Percentiles rank a stretch among this genome's conserved stretches.
Conservation (phyloP, 1,140 invertebrate genomes). For the Thrips palmi region DNA sequence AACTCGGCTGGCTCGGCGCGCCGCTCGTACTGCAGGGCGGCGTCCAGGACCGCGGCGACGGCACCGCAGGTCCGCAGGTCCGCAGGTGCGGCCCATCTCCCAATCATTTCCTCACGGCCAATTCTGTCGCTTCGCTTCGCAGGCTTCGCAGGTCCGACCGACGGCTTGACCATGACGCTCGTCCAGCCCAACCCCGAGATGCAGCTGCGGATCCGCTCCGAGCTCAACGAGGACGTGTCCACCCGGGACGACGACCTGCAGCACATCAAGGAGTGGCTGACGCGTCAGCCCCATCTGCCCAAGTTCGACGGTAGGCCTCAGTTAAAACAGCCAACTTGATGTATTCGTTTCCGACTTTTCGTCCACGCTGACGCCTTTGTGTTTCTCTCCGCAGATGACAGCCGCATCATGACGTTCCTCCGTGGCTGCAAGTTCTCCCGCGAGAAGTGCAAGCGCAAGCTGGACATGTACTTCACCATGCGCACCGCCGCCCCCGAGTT, state of each 20-base stretch:
- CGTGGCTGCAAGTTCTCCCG: slow-evolving; percentile 67
- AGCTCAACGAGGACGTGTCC: slow-evolving; percentile 56
- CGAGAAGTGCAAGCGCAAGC: slow-evolving; percentile 60
- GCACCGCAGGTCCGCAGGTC: too few species aligned
- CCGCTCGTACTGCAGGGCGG: too few species aligned
- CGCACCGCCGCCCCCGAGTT: slow-evolving; percentile 63
- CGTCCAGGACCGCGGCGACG: too few species aligned
- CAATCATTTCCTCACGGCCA: too few species aligned
- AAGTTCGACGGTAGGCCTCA: slow-evolving; percentile 39
- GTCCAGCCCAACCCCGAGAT: slow-evolving; percentile 53
- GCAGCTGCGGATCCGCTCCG: slow-evolving; percentile 48
- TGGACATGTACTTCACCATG: slow-evolving; percentile 74
- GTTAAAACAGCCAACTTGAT: not conserved
- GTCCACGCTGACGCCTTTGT: not conserved
- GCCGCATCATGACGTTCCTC: slow-evolving; percentile 53
- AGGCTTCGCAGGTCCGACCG: too few species aligned
- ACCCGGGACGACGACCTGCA: slow-evolving; percentile 43
- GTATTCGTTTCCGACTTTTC: not conserved
- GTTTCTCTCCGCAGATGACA: slow-evolving; percentile 35
- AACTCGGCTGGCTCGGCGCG: too few species aligned
- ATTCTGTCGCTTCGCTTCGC: too few species aligned
- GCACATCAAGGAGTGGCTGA: slow-evolving; percentile 47
- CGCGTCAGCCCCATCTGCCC: slow-evolving; percentile 52
- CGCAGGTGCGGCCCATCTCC: too few species aligned
- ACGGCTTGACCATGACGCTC: slow-evolving; percentile 52